Percentiles rank a stretch among this genome's conserved stretches.
These are phyloP conservation scores for Luscinia luscinia DNA, from an alignment of 2,797 vertebrate species.

Conservation along the genomic window DNA sequence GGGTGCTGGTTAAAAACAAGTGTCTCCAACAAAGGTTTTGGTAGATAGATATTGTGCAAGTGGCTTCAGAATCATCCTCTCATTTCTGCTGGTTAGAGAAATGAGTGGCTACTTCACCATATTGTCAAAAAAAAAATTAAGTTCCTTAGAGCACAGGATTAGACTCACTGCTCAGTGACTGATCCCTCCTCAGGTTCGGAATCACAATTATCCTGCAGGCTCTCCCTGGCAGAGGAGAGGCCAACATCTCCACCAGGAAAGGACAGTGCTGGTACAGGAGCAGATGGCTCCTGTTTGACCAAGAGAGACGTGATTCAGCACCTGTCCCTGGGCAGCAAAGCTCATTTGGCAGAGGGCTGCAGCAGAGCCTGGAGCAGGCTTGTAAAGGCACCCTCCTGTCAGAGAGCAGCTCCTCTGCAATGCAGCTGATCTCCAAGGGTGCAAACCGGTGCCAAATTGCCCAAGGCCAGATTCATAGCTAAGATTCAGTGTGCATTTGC, in stretches of 20 bases:
- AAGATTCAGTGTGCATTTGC: slow-evolving; percentile 17
- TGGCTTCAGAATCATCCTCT: background rate
- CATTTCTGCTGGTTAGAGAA: background rate
- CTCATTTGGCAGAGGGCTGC: slow-evolving; percentile 26
- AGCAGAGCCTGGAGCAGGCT: slow-evolving; percentile 8
- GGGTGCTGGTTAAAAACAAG: background rate
- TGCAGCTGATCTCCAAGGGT: slow-evolving; percentile 55
- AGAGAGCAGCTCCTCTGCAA: slow-evolving; percentile 54
- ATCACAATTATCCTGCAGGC: background rate
- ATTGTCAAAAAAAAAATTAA: background rate
- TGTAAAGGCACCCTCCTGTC: background rate
- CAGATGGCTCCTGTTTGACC: slow-evolving; percentile 43
- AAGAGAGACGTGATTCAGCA: slow-evolving; percentile 34
- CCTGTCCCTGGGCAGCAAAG: slow-evolving; percentile 24
- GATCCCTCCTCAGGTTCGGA: background rate
- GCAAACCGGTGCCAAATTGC: slow-evolving; percentile 33
- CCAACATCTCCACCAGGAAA: background rate
- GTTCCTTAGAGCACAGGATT: background rate
- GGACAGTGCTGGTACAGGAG: background rate
- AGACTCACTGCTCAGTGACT: background rate
- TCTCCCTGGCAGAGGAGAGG: background rate
- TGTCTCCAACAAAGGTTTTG: background rate
- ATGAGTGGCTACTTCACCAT: background rate
- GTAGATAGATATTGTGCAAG: background rate
- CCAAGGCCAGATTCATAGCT: slow-evolving; percentile 36